Evolutionary conservation across 2,888 invertebrate genomes (phyloP).

Genomic region (Sinohyriopsis cumingii): DNA sequence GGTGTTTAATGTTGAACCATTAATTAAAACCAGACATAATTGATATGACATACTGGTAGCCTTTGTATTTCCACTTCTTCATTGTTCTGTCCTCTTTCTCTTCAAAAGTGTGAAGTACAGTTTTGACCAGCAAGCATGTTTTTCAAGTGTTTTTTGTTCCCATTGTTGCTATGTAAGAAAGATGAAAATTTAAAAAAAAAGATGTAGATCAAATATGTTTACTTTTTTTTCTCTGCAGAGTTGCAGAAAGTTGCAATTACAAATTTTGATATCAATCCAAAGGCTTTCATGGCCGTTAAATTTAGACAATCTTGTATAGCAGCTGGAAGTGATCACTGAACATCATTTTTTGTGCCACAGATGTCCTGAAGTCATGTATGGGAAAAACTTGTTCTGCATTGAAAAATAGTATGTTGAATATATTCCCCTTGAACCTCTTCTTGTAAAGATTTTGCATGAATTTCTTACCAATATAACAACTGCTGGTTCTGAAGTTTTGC

Average conservation of each 20-base stretch:
- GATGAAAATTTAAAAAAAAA: not conserved
- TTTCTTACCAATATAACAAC: conserved; percentile 2
- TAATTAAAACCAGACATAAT: too few species aligned
- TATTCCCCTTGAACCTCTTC: conserved; percentile 7
- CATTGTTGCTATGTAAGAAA: too few species aligned
- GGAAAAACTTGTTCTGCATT: conserved; percentile 11
- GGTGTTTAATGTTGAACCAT: too few species aligned
- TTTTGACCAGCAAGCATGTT: too few species aligned
- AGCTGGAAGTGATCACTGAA: conserved; percentile 7
- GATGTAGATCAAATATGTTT: conserved; percentile 15
- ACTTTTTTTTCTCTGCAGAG: conserved; percentile 9
- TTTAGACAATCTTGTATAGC: conserved; percentile 14
- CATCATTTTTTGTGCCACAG: conserved; percentile 9
- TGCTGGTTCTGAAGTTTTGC: too few species aligned
- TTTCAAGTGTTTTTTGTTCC: too few species aligned
- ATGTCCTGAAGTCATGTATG: conserved; percentile 3
- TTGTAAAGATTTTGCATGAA: conserved; percentile 9
- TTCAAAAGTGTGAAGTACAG: too few species aligned
- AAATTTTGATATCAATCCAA: conserved; percentile 23
- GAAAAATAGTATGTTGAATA: conserved; percentile 7
- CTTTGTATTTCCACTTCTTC: too few species aligned
- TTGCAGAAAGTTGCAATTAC: conserved; percentile 20
- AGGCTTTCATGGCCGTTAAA: conserved; percentile 20
- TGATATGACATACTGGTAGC: too few species aligned
- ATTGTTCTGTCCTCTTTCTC: too few species aligned